Conservation (phyloP, 2,888 invertebrate species). For the Chaetogeoica ovagalla region DNA sequence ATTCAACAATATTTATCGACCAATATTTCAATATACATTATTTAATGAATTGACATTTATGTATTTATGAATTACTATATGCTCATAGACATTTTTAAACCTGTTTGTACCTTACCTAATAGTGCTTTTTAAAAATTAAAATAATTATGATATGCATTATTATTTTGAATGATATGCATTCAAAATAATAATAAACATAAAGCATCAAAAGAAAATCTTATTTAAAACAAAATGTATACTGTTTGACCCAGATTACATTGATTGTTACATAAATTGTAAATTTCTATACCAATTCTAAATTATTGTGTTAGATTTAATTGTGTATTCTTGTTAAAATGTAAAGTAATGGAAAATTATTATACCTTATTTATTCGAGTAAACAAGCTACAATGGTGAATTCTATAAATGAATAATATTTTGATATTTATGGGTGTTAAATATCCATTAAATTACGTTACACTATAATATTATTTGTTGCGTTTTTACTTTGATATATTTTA, state of each 20-base stretch:
- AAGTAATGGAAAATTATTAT: background rate
- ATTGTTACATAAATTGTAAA: background rate
- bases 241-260: background rate
- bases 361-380: background rate
- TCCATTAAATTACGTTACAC: background rate
- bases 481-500: constrained; percentile 2
- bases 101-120: constrained; percentile 26
- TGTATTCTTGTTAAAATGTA: too few relatives aligned
- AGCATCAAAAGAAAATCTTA: too few relatives aligned
- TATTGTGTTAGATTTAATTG: too few relatives aligned
- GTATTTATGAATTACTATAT: constrained; percentile 10
- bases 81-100: constrained; percentile 20
- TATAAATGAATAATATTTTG: background rate
- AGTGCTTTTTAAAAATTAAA: constrained; percentile 19
- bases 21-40: background rate
- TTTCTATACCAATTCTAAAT: constrained; percentile 15
- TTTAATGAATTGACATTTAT: background rate
- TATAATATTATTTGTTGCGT: too few relatives aligned
- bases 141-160: background rate
- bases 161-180: background rate
- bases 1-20: background rate
- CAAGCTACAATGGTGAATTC: background rate
- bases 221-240: background rate
- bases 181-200: too few relatives aligned
- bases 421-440: background rate